phyloP scores from a whole-genome alignment of 2,888 invertebrate species.

The Agrotis exclamationis region DNA sequence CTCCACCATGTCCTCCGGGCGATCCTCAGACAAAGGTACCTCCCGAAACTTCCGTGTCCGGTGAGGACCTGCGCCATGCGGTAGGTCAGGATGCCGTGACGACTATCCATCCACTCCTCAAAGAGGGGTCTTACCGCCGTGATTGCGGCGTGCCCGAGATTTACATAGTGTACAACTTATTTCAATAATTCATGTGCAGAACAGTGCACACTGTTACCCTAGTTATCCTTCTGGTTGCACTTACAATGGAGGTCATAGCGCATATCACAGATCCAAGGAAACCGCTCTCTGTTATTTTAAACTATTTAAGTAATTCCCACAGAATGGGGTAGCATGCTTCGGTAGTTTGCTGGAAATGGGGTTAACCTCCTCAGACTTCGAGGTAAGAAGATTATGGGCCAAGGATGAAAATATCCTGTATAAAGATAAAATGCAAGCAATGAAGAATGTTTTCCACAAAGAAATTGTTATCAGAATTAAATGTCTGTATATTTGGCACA shows the following conservation, averaged over 20 bases:
- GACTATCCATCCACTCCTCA: no score
- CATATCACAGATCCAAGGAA: conserved; percentile 26
- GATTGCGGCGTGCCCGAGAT: no score
- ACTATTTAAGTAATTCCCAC: conserved; percentile 3
- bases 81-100: no score
- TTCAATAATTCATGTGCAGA: conserved; percentile 10
- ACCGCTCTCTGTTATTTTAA: conserved; percentile 26
- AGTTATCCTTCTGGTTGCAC: conserved; percentile 33
- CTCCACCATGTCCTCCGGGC: no score
- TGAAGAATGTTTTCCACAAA: neutral
- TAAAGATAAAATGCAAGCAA: neutral
- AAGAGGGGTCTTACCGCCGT: no score
- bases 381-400: conserved; percentile 3
- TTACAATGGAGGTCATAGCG: conserved; percentile 36
- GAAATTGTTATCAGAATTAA: no score
- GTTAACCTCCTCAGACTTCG: neutral
- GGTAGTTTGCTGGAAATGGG: conserved; percentile 9
- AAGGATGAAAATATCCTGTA: neutral
- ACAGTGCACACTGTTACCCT: conserved; percentile 43
- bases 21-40: no score
- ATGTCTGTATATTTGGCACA: no score
- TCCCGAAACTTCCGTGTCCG: no score
- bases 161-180: no score
- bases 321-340: conserved; percentile 3
- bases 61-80: no score